These are phyloP conservation scores for Sinocyclocheilus anophthalmus DNA, from an alignment of 2,113 vertebrate species.

Conservation along the genomic window DNA sequence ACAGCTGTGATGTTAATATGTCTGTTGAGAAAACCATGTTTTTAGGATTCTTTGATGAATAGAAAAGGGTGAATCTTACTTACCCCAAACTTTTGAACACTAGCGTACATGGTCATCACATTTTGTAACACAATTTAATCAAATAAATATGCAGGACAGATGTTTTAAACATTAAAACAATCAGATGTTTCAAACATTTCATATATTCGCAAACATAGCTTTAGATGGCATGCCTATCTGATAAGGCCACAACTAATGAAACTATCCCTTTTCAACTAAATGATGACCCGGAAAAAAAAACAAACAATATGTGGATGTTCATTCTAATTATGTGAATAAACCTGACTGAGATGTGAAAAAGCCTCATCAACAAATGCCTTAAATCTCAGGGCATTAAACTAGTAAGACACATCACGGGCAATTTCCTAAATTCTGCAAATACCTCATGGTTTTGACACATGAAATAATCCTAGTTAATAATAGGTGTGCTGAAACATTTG, in stretches of 20 bases:
- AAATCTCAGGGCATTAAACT: background rate
- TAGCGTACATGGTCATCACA: background rate
- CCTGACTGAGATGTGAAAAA: background rate
- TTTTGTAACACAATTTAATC: background rate
- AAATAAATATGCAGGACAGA: background rate
- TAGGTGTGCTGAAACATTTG: background rate
- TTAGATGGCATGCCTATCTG: background rate
- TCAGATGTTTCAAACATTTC: background rate
- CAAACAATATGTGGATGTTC: background rate
- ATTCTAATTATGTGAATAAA: background rate
- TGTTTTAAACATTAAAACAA: background rate
- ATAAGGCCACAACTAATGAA: background rate
- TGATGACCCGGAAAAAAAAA: background rate
- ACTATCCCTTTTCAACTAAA: background rate
- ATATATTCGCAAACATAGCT: background rate
- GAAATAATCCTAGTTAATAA: background rate
- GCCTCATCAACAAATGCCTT: background rate
- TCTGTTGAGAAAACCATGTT: background rate
- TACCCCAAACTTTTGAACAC: background rate
- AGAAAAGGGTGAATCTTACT: background rate
- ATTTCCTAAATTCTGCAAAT: background rate
- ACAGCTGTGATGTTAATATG: background rate
- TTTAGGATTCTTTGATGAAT: background rate
- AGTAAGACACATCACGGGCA: background rate
- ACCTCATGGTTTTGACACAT: background rate